Evolutionary conservation across 2,888 invertebrate genomes (phyloP).

Genomic region (Drosophila hamatofila): DNA sequence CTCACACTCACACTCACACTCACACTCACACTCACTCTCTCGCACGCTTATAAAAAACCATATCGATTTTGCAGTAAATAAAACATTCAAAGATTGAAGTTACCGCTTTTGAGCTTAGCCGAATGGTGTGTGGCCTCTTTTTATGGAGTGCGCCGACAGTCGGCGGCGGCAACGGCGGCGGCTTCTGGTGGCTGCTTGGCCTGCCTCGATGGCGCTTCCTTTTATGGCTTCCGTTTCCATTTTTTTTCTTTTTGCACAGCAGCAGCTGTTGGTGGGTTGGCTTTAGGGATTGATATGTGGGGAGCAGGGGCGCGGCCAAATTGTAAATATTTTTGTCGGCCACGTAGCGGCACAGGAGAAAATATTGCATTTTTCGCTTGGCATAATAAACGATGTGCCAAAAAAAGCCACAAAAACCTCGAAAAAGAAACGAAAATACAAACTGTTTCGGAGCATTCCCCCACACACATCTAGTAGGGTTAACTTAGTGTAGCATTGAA

Average conservation of each 20-base stretch:
- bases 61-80: slow-evolving; percentile 80
- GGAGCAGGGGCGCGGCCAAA: slow-evolving; percentile 60
- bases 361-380: slow-evolving; percentile 81
- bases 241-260: slow-evolving; percentile 39
- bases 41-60: slow-evolving; percentile 56
- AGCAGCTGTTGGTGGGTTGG: slow-evolving; percentile 59
- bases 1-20: no score
- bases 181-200: slow-evolving; percentile 47
- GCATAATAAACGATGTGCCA: slow-evolving; percentile 84
- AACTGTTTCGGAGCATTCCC: slow-evolving; percentile 30
- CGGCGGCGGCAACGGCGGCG: slow-evolving; percentile 39
- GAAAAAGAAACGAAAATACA: slow-evolving; percentile 44
- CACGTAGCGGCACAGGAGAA: slow-evolving; percentile 78
- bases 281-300: slow-evolving; percentile 37
- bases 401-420: slow-evolving; percentile 73
- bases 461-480: slow-evolving; percentile 20
- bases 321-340: slow-evolving; percentile 80
- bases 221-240: slow-evolving; percentile 75
- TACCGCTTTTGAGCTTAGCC: slow-evolving; percentile 80
- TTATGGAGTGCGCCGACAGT: slow-evolving; percentile 68
- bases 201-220: slow-evolving; percentile 71
- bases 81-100: slow-evolving; percentile 80
- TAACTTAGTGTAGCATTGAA: slow-evolving; percentile 24
- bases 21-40: slow-evolving; percentile 6
- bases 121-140: slow-evolving; percentile 77